These are phyloP conservation scores for Hippocampus abdominalis DNA, from an alignment of 2,113 vertebrate genomes.

Conservation along the genomic window DNA sequence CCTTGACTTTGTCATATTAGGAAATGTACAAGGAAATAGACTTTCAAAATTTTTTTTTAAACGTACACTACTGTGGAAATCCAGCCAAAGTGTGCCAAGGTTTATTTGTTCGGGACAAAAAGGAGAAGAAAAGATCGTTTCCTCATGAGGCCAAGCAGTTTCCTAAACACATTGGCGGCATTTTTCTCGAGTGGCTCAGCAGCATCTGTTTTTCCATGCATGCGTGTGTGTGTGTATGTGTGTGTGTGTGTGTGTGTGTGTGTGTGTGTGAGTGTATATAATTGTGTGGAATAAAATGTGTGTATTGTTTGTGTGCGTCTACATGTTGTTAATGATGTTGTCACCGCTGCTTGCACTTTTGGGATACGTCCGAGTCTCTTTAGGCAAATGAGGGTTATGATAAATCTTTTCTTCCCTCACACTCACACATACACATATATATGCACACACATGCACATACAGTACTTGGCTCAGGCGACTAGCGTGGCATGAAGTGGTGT, in stretches of 20 bases:
- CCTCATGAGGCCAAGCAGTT: conserved; percentile 52
- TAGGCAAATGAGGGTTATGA: conserved; percentile 49
- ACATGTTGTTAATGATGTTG: conserved; percentile 70
- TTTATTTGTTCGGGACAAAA: conserved; percentile 57
- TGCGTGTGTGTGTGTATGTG: conserved; percentile 29
- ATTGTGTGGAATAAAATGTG: background rate
- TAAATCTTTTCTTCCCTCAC: conserved; percentile 47
- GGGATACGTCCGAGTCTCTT: conserved; percentile 53
- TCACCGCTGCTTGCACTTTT: conserved; percentile 62
- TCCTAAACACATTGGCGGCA: conserved; percentile 64
- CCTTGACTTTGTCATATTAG: too few relatives aligned
- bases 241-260: conserved; percentile 3
- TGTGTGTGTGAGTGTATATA: conserved; percentile 28
- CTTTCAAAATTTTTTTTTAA: too few relatives aligned
- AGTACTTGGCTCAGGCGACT: conserved; percentile 40
- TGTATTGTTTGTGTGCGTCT: conserved; percentile 19
- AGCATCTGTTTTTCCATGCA: conserved; percentile 6
- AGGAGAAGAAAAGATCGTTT: conserved; percentile 41
- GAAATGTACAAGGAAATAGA: too few relatives aligned
- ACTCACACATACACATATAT: background rate
- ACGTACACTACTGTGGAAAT: background rate
- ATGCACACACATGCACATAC: background rate
- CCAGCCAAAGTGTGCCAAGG: conserved; percentile 27
- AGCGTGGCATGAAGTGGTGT: conserved; percentile 64
- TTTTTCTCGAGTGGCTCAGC: conserved; percentile 65